These are phyloP conservation scores for Atractosteus spatula DNA, from an alignment of 2,113 vertebrate genomes.

Conservation along the genomic window DNA sequence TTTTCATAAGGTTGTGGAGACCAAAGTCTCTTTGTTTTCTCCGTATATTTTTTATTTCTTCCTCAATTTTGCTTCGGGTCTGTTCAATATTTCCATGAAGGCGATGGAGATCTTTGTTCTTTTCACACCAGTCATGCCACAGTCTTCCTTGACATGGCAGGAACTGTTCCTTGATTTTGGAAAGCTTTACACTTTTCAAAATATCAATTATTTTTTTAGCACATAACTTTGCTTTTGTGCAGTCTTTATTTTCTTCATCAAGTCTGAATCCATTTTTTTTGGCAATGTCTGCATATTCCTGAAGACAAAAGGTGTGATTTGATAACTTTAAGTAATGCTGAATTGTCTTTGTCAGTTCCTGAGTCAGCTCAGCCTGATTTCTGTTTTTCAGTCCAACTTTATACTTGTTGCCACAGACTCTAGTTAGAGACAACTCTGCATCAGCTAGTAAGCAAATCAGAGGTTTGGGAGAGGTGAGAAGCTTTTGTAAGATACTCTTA, in stretches of 20 bases:
- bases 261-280: too few relatives aligned
- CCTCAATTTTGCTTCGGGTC: constrained; percentile 45
- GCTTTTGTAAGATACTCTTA: constrained; percentile 18
- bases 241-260: constrained; percentile 43
- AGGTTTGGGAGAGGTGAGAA: constrained; percentile 42
- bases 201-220: constrained; percentile 29
- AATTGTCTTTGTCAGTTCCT: constrained; percentile 44
- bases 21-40: neutral
- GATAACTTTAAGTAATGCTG: constrained; percentile 38
- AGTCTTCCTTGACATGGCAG: constrained; percentile 47
- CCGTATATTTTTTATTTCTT: constrained; percentile 25
- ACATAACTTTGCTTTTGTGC: constrained; percentile 41
- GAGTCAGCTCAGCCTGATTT: constrained; percentile 50
- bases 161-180: too few relatives aligned
- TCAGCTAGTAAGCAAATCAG: constrained; percentile 53
- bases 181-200: constrained; percentile 42
- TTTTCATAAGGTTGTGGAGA: constrained; percentile 15
- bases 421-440: neutral
- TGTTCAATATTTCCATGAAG: constrained; percentile 53
- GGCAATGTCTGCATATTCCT: constrained; percentile 31
- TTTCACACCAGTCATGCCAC: constrained; percentile 54
- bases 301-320: constrained; percentile 32
- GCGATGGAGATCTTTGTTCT: constrained; percentile 54
- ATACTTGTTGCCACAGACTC: constrained; percentile 27
- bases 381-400: constrained; percentile 50